Base-by-base conservation (phyloP, 2,797 vertebrate species). In the Carcharodon carcharias region DNA sequence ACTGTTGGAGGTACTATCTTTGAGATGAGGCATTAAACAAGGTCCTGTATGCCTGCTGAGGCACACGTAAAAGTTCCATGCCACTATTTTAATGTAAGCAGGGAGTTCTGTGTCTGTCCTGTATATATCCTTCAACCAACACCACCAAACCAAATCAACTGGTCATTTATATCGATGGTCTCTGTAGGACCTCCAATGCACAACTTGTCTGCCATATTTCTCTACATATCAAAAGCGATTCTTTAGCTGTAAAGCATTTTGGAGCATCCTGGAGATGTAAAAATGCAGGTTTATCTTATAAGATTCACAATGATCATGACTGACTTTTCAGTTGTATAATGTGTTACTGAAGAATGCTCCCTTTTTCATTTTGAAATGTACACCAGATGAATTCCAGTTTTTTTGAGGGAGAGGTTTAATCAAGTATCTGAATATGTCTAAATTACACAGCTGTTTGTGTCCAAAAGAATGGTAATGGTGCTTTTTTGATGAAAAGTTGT, bases 221-320 rank as follows among this genome's bases (percentile, higher is more conserved):
- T 9, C 56, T 31, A 56, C 4, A 31, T n/a, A 61, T 91, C 88
- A 91, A 91, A 61, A n/a, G 7, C 16, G 31, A 18, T n/a, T 31
- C 14, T 14, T 92, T 92, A 58, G 28, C 50, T 56, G 50, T 58
- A 14, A 56, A 35, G 11, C 8, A 40, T 58, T 92, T 35, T 63
- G 5, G 35, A 56, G 4, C 16, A 35, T 23, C 58, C 35, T 92
- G 58, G n/a, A 92, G 14, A 31, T 61, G 35, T 91, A 31, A 61
- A 92, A 61, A 21, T 63, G 88, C 58, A 92, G n/a, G 26, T 91
- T 61, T 77, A 21, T 69, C 67, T 45, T 28, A 16, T 54, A 28
- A 71, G 40, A 94, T 94, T 71, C 28, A 71, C 65, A 95, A 95
- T 23, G 9, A 95, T 95, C 67, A 95, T 95, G 40, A 95, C 45